Percentiles rank a stretch among this genome's conserved stretches.
These are phyloP conservation scores for Geothlypis trichas DNA, from an alignment of 2,113 vertebrate genomes.

Conservation along the genomic window DNA sequence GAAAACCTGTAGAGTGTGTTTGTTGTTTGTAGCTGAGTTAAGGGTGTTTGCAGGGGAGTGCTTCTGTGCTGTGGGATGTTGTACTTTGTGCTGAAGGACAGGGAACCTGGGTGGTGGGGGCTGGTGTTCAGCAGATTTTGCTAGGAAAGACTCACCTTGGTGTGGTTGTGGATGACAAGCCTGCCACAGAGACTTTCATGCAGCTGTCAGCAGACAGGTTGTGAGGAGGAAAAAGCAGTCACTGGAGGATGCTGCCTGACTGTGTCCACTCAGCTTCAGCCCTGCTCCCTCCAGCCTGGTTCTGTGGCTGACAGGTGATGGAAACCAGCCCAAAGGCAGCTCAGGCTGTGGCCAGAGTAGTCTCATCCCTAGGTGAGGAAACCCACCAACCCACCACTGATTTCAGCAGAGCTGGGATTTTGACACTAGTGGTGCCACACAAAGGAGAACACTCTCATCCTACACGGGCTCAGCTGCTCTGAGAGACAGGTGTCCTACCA, in stretches of 20 bases:
- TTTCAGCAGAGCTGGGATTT: neutral
- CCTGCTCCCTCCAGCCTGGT: neutral
- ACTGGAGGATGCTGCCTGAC: neutral
- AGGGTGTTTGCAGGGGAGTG: neutral
- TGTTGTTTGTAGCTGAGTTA: neutral
- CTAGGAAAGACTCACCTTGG: neutral
- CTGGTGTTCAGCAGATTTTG: neutral
- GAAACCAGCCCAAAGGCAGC: neutral
- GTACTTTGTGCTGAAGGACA: neutral
- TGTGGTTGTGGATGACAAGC: neutral
- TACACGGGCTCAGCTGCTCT: neutral
- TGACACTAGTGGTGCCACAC: rapidly evolving
- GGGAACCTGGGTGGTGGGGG: rapidly evolving
- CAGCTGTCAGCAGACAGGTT: neutral
- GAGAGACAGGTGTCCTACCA: neutral
- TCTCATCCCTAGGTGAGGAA: neutral
- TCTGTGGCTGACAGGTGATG: neutral
- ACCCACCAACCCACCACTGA: neutral
- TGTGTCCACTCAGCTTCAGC: neutral
- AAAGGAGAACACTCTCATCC: rapidly evolving
- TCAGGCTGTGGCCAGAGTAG: neutral
- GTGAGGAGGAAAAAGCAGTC: neutral
- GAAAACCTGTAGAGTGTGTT: neutral
- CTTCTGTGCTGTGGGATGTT: neutral
- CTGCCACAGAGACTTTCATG: neutral